Percentiles rank a stretch among this genome's conserved stretches.
Evolutionary conservation across 2,797 vertebrate species (phyloP).

Genomic region (Ambastaia sidthimunki): DNA sequence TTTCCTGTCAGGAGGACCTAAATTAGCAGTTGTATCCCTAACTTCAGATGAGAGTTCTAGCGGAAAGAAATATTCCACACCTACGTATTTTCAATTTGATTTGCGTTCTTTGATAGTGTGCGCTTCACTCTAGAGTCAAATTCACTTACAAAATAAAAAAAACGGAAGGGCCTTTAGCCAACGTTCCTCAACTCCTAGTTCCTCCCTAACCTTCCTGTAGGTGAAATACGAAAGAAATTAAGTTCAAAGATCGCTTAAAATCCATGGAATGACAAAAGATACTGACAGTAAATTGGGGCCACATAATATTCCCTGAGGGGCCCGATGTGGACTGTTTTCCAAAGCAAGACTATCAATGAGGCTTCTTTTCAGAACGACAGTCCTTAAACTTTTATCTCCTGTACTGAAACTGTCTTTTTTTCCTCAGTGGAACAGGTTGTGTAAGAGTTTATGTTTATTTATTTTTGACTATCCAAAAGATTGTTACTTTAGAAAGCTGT

Average conservation of each 20-base stretch:
- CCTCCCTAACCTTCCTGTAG: neutral
- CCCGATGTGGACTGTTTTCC: conserved; percentile 8
- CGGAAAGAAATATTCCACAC: conserved; percentile 34
- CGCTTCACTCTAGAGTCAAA: conserved; percentile 13
- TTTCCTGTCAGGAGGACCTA: conserved; percentile 48
- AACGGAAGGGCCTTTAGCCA: neutral
- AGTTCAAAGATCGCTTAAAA: conserved; percentile 56
- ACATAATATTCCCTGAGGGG: conserved; percentile 10
- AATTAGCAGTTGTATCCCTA: conserved; percentile 53
- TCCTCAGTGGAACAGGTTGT: conserved; percentile 28
- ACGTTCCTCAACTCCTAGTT: neutral
- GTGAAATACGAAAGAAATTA: conserved; percentile 5
- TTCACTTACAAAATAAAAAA: conserved; percentile 3
- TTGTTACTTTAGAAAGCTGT: conserved; percentile 59
- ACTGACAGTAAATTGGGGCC: conserved; percentile 35
- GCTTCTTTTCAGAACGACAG: neutral
- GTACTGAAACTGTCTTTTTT: neutral
- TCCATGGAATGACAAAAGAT: conserved; percentile 48
- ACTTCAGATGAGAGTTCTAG: conserved; percentile 48
- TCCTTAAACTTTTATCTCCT: neutral
- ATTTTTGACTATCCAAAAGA: conserved; percentile 50
- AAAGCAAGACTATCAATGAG: conserved; percentile 50
- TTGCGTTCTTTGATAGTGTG: conserved; percentile 38
- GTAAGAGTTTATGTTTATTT: conserved; percentile 50
- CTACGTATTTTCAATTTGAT: conserved; percentile 40